Percentiles rank a stretch among this genome's conserved stretches.
Conservation (phyloP, 2,113 vertebrate genomes). For the Alces alces region DNA sequence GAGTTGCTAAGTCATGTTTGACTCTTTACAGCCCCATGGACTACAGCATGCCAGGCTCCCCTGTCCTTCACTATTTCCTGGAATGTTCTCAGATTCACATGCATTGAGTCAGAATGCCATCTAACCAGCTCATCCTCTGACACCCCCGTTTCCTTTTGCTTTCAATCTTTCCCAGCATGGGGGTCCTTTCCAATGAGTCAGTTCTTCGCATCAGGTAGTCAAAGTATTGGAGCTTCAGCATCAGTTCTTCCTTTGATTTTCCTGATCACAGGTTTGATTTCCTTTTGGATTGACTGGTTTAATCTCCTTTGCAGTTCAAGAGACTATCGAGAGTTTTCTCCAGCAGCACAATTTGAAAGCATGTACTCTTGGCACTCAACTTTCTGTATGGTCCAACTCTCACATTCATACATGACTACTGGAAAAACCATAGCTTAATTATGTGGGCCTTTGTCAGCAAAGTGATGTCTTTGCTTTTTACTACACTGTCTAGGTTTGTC, state of each 20-base stretch:
- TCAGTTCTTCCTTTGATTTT: background rate
- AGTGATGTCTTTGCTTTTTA: background rate
- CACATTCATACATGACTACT: background rate
- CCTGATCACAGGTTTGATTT: background rate
- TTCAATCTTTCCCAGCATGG: background rate
- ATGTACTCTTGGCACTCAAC: background rate
- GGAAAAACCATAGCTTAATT: background rate
- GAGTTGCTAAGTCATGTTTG: background rate
- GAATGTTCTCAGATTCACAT: background rate
- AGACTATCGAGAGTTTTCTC: background rate
- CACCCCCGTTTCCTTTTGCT: background rate
- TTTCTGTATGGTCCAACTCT: background rate
- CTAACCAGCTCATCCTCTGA: background rate
- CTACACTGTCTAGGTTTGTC: background rate
- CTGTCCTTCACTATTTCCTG: background rate
- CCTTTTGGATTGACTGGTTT: background rate
- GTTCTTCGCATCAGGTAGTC: background rate
- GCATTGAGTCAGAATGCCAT: background rate
- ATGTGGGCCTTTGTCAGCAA: background rate
- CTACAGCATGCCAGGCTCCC: background rate
- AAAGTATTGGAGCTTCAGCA: background rate
- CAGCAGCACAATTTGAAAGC: background rate
- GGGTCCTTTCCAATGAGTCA: background rate
- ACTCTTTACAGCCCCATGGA: background rate
- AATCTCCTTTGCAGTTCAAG: background rate